Conservation (phyloP, 2,797 vertebrate genomes). For the Moxostoma hubbsi region DNA sequence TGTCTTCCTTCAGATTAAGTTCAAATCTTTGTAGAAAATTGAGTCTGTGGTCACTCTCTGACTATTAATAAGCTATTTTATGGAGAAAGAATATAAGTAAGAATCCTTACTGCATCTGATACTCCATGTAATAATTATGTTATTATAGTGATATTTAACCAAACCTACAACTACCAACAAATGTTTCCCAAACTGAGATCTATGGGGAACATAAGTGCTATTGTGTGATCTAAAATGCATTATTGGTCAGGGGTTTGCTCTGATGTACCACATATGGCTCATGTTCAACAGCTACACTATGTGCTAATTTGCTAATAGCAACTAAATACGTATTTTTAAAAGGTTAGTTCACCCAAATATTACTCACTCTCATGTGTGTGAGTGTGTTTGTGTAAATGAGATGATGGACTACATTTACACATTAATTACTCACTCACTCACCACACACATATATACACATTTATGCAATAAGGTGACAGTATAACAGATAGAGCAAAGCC, state of each 20-base stretch:
- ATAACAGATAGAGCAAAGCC: constrained; percentile 83
- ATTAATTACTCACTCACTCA: constrained; percentile 2
- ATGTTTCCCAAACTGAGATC: neutral
- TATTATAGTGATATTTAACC: neutral
- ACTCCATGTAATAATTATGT: neutral
- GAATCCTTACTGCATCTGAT: neutral
- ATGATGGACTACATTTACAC: constrained; percentile 27
- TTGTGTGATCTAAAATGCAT: constrained; percentile 5
- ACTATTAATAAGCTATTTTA: neutral
- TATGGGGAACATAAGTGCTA: neutral
- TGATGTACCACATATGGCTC: neutral
- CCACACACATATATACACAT: constrained; percentile 15
- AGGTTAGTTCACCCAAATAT: no score
- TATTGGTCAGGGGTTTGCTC: neutral
- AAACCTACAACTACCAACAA: neutral
- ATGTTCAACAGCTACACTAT: neutral
- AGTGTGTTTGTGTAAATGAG: constrained; percentile 18
- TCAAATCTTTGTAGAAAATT: neutral
- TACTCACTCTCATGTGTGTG: neutral
- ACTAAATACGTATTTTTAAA: neutral
- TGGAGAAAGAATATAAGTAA: neutral
- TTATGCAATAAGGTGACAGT: constrained; percentile 78
- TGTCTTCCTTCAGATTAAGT: constrained; percentile 13
- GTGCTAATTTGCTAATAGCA: neutral
- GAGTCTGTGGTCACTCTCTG: neutral